phyloP scores from a whole-genome alignment of 2,888 invertebrate species.

The Halocaridina rubra region DNA sequence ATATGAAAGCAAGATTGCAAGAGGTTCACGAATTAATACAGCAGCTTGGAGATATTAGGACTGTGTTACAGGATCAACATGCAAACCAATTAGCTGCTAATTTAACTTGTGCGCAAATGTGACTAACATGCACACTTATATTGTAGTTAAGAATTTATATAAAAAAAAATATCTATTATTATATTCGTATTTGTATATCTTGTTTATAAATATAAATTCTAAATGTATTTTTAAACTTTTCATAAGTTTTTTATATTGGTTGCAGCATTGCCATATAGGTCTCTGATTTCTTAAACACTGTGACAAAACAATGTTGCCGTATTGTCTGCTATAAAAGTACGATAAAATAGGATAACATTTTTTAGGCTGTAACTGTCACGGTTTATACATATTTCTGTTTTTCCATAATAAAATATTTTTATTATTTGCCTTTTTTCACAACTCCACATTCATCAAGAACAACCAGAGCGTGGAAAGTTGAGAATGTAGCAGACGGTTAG shows the following conservation, averaged over 20 bases:
- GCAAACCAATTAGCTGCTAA: constrained; percentile 21
- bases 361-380: too few relatives aligned
- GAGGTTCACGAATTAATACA: background rate
- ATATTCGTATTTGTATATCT: background rate
- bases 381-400: too few relatives aligned
- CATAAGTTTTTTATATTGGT: background rate
- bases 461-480: too few relatives aligned
- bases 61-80: constrained; percentile 12
- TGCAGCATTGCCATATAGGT: background rate
- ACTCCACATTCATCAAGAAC: too few relatives aligned
- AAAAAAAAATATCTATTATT: too few relatives aligned
- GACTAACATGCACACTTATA: background rate
- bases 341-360: too few relatives aligned
- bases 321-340: too few relatives aligned
- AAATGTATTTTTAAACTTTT: background rate
- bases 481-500: too few relatives aligned
- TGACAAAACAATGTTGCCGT: too few relatives aligned
- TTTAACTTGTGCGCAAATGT: constrained; percentile 36
- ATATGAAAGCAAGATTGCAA: background rate
- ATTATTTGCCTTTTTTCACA: too few relatives aligned
- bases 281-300: background rate
- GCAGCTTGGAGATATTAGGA: background rate
- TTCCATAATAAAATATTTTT: too few relatives aligned
- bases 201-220: background rate
- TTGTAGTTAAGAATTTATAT: too few relatives aligned